Conservation (phyloP, 1,140 invertebrate species). For the Brachionus plicatilis region DNA sequence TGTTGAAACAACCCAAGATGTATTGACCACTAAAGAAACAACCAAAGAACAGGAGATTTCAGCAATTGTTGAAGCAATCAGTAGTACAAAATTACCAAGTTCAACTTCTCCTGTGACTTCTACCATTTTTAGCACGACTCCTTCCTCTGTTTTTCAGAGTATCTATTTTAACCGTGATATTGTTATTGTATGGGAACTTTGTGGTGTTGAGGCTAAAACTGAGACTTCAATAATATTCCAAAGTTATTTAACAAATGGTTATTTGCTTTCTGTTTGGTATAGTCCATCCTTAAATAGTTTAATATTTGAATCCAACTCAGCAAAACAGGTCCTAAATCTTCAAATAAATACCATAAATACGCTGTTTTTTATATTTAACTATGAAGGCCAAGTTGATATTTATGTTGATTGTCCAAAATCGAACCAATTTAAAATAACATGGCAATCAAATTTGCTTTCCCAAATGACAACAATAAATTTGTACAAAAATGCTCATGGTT, state of each 20-base stretch:
- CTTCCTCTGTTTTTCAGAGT: neutral
- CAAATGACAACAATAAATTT: neutral
- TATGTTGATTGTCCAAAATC: conserved; percentile 14
- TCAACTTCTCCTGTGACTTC: neutral
- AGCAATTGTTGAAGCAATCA: neutral
- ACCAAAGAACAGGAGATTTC: neutral
- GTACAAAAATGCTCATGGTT: conserved; percentile 16
- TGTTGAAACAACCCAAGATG: too few relatives aligned
- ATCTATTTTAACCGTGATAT: neutral
- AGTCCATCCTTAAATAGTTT: neutral
- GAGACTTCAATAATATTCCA: neutral
- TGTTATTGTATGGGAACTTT: neutral
- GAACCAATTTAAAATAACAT: neutral
- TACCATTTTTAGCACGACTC: neutral
- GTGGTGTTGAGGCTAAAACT: neutral
- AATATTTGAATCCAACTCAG: neutral
- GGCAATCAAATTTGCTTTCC: neutral
- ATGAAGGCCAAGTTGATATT: neutral
- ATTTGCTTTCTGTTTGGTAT: neutral
- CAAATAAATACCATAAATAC: neutral
- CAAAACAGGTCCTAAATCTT: neutral
- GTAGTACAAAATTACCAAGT: neutral
- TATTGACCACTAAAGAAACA: neutral
- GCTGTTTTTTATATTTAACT: neutral
- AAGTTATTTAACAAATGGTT: neutral